Percentiles rank a stretch among this genome's conserved stretches.
Evolutionary conservation across 2,888 invertebrate species (phyloP).

Genomic region (Phengaris arion): DNA sequence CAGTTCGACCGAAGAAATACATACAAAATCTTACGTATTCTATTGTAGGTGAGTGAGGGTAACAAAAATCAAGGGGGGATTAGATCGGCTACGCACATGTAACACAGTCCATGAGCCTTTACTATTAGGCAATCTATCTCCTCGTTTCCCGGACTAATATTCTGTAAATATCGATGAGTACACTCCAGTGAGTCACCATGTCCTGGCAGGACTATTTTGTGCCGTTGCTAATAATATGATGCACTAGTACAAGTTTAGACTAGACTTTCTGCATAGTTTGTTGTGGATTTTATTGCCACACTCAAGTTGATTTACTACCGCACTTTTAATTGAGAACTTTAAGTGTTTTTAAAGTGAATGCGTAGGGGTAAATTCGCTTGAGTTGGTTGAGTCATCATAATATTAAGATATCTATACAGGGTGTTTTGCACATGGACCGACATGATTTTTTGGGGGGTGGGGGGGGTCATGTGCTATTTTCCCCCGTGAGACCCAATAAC

Average conservation of each 20-base stretch:
- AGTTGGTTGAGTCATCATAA: neutral
- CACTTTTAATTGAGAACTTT: neutral
- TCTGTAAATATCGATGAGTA: neutral
- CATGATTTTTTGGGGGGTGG: too few relatives aligned
- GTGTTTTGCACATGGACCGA: too few relatives aligned
- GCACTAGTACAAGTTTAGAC: slow-evolving; percentile 49
- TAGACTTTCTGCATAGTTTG: slow-evolving; percentile 34
- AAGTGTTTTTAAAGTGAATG: slow-evolving; percentile 17
- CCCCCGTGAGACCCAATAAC: too few relatives aligned
- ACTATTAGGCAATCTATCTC: too few relatives aligned
- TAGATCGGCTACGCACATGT: too few relatives aligned
- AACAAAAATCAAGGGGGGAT: too few relatives aligned
- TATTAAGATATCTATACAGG: neutral
- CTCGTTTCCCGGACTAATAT: neutral
- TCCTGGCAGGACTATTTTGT: slow-evolving; percentile 65
- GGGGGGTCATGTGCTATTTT: too few relatives aligned
- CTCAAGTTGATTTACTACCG: slow-evolving; percentile 12
- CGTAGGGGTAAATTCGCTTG: neutral
- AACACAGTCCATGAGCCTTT: too few relatives aligned
- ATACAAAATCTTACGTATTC: too few relatives aligned
- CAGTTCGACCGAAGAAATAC: too few relatives aligned
- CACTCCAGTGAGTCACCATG: slow-evolving; percentile 52
- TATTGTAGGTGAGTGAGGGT: too few relatives aligned
- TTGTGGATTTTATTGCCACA: neutral
- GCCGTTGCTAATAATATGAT: slow-evolving; percentile 62